Evolutionary conservation across 2,113 vertebrate genomes (phyloP), one percentile per base, ranked within the genome.

Genomic region (Nymphicus hollandicus): DNA sequence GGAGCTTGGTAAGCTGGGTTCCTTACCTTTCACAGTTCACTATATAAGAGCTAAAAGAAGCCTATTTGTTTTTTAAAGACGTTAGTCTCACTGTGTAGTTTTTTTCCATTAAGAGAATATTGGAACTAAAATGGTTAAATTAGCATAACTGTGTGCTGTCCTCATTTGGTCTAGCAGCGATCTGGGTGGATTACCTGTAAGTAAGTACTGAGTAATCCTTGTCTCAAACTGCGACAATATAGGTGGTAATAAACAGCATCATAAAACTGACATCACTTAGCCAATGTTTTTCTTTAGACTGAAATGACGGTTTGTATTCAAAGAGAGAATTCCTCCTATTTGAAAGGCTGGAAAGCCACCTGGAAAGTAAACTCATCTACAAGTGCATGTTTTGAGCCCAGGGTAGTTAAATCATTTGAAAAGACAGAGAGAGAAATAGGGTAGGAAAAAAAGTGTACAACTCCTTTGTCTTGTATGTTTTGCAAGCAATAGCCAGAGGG

Each of bases 201-300:
- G 7, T 79, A 95, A 93, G 17, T 91, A 78, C 73, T n/a, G 24
- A 94, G 80, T 92, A 97, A 97, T 96, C 92, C 94, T 95, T 95
- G 41, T 22, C 64, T 81, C 88, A 82, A 86, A 96, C 61, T 95
- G 92, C 24, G 61, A 87, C 86, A 96, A 96, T 91, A 89, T 8
- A 88, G 80, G 91, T 80, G 46, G 82, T 88, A 96, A 97, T 95
- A 97, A 94, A 93, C 91, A 86, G 89, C 81, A 88, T 97, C 74
- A 93, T 92, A 96, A 97, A 95, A 81, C 91, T 97, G 96, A 97
- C 95, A 96, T 95, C 28, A 10, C 90, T 91, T 35, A 7, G 43
- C 61, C 86, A 78, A 4, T 95, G 92, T 95, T 97, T 97, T 97
- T 93, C 88, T 84, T 96, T 81, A 84, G 82, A 88, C 43, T 96